Base-by-base conservation (phyloP, 2,113 vertebrate species). In the Alosa alosa region DNA sequence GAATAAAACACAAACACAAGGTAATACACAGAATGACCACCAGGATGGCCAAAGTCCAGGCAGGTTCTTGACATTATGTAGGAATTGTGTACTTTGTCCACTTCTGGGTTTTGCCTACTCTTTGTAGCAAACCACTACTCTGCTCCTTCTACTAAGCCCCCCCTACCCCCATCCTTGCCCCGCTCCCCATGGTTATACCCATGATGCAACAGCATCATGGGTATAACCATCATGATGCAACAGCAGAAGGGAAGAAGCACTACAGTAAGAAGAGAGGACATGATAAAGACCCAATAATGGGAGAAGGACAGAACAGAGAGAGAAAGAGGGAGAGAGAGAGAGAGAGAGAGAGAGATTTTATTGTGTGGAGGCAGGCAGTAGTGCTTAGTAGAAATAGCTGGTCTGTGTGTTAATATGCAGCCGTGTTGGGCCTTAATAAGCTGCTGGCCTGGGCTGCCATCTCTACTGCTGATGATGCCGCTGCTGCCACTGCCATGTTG, bases 381-480 rank as follows among this genome's bases (percentile, higher is more conserved):
- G 60, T 83, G 82, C 72, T 87, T 89, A 93, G 89, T 91, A 91
- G 91, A 89, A 91, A 91, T 89, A 91, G 87, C 92, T 6, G 83
- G 89, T 86, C 82, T 84, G 85, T 87, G 90, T 86, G 91, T 90
- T 91, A 89, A 83, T 87, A 94, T 92, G 86, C 92, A 91, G 91
- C 39, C 64, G 88, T 86, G 88, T 86, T 25, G 85, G 87, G 25
- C 47, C 81, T 82, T 91, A 92, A 87, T 93, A 91, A 92, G 91
- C 86, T 90, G 36, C 91, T 89, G 89, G 92, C 86, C 85, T 64
- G 90, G 31, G 84, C 18, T 36, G 84, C 20, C n/a, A n/a, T n/a
- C 13, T 93, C 90, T 90, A 91, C 86, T 86, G 82, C 91, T 91
- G 90, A 89, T 31, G 55, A 84, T 82, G 60, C 82, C 31, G 57